A percentile compares a stretch with the other conserved stretches of the same genome.
Conservation (phyloP, 2,888 invertebrate species). For the Thera britannica region DNA sequence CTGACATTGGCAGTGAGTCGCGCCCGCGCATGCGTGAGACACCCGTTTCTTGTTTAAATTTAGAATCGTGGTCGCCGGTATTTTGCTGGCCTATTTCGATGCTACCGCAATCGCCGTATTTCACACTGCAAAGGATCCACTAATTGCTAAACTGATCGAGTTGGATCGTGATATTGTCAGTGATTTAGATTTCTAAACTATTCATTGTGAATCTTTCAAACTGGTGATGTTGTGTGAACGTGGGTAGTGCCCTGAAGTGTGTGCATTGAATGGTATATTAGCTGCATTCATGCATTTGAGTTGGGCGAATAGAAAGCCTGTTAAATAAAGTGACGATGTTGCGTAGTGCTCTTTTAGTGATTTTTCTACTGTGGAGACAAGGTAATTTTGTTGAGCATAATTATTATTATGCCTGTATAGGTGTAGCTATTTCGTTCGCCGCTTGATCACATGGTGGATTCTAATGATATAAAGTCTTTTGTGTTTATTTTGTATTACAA, state of each 20-base stretch:
- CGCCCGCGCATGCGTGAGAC: conserved; percentile 73
- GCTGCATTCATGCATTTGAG: conserved; percentile 43
- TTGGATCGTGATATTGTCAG: conserved; percentile 41
- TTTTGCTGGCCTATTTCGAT: conserved; percentile 75
- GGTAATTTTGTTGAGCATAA: conserved; percentile 61
- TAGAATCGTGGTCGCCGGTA: conserved; percentile 69
- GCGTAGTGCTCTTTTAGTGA: conserved; percentile 51
- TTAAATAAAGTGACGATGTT: conserved; percentile 53
- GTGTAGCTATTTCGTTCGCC: not conserved
- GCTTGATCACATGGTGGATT: too few relatives aligned
- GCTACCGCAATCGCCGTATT: conserved; percentile 63
- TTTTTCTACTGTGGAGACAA: conserved; percentile 63
- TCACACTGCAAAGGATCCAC: conserved; percentile 52
- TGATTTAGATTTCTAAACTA: conserved; percentile 44
- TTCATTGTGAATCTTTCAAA: conserved; percentile 23
- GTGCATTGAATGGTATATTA: conserved; percentile 31
- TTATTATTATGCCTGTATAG: too few relatives aligned
- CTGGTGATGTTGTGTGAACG: conserved; percentile 45
- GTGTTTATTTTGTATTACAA: too few relatives aligned
- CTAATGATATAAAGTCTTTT: too few relatives aligned
- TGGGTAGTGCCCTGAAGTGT: conserved; percentile 22
- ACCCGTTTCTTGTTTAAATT: conserved; percentile 73
- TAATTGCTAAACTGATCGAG: conserved; percentile 51
- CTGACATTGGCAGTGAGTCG: conserved; percentile 58
- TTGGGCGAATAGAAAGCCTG: conserved; percentile 31